These are phyloP conservation scores for Stegodyphus dumicola DNA, from an alignment of 1,140 invertebrate genomes.

Conservation along the genomic window DNA sequence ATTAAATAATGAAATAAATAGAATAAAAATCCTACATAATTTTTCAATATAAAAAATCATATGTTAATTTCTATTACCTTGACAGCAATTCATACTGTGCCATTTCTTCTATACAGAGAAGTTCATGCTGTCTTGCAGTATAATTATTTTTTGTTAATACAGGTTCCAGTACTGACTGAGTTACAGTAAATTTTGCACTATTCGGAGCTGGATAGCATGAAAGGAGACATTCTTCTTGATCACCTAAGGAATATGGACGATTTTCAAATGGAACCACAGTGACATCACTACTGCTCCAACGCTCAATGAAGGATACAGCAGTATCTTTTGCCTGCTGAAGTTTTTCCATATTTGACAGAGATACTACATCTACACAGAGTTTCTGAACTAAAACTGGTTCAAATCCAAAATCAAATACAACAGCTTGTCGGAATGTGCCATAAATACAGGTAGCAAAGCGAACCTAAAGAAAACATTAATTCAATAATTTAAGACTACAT, in stretches of 20 bases:
- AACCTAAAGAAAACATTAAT: conserved; percentile 67
- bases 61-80: conserved; percentile 65
- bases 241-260: conserved; percentile 64
- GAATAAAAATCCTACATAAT: neutral
- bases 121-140: conserved; percentile 80
- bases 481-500: neutral
- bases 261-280: conserved; percentile 75
- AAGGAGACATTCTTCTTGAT: conserved; percentile 69
- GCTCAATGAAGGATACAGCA: conserved; percentile 69
- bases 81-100: conserved; percentile 80
- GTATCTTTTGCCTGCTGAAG: conserved; percentile 72
- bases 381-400: conserved; percentile 79
- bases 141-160: conserved; percentile 80
- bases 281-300: conserved; percentile 75
- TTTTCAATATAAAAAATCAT: neutral
- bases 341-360: conserved; percentile 76
- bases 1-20: conserved; percentile 35
- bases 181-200: conserved; percentile 76
- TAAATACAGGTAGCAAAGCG: conserved; percentile 80
- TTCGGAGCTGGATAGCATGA: conserved; percentile 78
- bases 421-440: conserved; percentile 83
- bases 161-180: conserved; percentile 77
- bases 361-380: conserved; percentile 82
- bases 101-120: conserved; percentile 83
- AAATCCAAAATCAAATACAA: conserved; percentile 82